Evolutionary conservation across 2,113 vertebrate species (phyloP), one percentile per base, ranked within the genome.

Genomic region (Nothoprocta pentlandii): DNA sequence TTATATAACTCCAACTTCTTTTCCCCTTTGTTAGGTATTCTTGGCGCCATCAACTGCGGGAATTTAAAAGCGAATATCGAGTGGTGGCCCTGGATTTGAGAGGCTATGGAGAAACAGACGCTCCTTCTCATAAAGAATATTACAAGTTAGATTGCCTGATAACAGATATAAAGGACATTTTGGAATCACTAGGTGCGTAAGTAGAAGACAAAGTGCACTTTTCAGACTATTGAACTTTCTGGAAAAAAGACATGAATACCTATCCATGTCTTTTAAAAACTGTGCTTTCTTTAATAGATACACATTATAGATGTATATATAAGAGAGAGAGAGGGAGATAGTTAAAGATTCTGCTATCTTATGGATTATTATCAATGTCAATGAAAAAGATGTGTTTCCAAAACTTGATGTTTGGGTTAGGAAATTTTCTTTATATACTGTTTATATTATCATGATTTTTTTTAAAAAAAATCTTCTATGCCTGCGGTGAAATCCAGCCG

Each of bases 41-140:
- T 32, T 99, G 99, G 99, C 99, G 99, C 63, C 98, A 99, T 97
- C 99, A 99, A 34, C 94, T 99, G 89, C 98, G 99, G 12, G 99
- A 99, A 97, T 99, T 99, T 94, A 99, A 99, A 98, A 99, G 98
- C 71, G 99, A 99, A 94, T 99, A 99, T 96, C 98, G 99, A 80
- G 99, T 99, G 94, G 99, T 99, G 89, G 99, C 99, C 14, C 95
- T 99, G 92, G 99, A 99, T 97, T 98, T 99, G 98, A 98, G 99
- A 94, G 99, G 99, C 83, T 99, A 99, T 51, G 99, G 99, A 75
- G 99, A 99, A 97, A 99, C 99, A 20, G 99, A 99, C 98, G 96
- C 99, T 87, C 99, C 99, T 41, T 90, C 97, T 64, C 98, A 98
- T 85, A 95, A 97, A 68, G 99, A 99, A 46, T 98, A 97, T 95